Conservation (phyloP, 2,113 vertebrate species). For the Syngnathus typhle region DNA sequence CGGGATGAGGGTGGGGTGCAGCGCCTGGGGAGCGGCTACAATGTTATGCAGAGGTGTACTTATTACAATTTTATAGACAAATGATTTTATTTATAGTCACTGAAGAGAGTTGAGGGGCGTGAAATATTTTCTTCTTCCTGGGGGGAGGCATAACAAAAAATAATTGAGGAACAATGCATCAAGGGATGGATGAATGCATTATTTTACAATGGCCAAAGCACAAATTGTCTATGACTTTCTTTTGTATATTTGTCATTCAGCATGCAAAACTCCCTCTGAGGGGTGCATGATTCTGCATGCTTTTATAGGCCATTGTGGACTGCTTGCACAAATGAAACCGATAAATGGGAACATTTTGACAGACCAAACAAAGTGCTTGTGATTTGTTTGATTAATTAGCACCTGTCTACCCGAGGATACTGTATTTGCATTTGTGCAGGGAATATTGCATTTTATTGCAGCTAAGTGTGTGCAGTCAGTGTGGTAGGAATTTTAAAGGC, state of each 20-base stretch:
- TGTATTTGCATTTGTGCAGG: slow-evolving; percentile 16
- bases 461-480: background rate
- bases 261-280: background rate
- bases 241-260: slow-evolving; percentile 8
- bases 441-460: background rate
- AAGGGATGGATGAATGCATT: slow-evolving; percentile 17
- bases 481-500: background rate
- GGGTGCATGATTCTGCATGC: slow-evolving; percentile 2
- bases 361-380: slow-evolving; percentile 4
- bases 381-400: slow-evolving; percentile 27
- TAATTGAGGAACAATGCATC: too few species aligned
- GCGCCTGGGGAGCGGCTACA: too few species aligned
- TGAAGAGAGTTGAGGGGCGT: too few species aligned
- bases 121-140: too few species aligned
- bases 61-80: too few species aligned
- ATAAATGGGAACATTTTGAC: background rate
- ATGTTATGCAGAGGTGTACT: too few species aligned
- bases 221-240: background rate
- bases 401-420: background rate
- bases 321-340: background rate
- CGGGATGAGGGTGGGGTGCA: too few species aligned
- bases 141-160: too few species aligned
- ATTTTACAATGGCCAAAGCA: slow-evolving; percentile 16
- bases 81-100: too few species aligned
- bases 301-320: slow-evolving; percentile 9